Evolutionary conservation across 2,888 invertebrate genomes (phyloP).

Genomic region (Hermaeophaga mercurialis): DNA sequence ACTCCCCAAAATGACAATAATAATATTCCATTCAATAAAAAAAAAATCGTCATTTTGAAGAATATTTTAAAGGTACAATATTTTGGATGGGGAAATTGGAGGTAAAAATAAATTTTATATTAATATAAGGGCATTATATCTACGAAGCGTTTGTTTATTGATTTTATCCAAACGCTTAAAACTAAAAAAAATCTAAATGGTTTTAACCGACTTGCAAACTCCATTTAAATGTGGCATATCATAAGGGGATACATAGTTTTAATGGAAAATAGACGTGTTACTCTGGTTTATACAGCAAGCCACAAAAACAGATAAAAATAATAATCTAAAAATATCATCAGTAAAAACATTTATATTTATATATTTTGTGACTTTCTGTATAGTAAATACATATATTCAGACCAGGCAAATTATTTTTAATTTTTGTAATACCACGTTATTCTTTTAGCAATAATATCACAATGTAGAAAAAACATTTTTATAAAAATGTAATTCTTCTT

Average conservation of each 20-base stretch:
- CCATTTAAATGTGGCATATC: constrained; percentile 54
- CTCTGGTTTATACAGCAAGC: background rate
- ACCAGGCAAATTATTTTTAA: no score
- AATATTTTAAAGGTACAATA: constrained; percentile 12
- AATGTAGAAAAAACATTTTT: no score
- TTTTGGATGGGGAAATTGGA: constrained; percentile 17
- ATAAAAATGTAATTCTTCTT: no score
- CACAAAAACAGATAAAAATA: no score
- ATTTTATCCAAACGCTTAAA: constrained; percentile 22
- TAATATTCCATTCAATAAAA: background rate
- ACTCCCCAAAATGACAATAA: constrained; percentile 34
- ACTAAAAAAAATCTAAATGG: constrained; percentile 43
- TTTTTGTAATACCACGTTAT: no score
- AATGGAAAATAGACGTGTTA: constrained; percentile 1
- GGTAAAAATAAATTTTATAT: constrained; percentile 19
- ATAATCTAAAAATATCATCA: no score
- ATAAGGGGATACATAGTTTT: constrained; percentile 44
- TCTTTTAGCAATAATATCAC: no score
- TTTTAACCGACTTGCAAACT: constrained; percentile 53
- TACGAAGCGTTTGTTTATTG: constrained; percentile 30
- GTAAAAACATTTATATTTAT: no score
- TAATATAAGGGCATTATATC: constrained; percentile 27
- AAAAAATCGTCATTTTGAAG: constrained; percentile 12
- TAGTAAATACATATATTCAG: no score
- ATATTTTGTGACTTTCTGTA: no score